Evolutionary conservation across 2,113 vertebrate species (phyloP).

Genomic region (Passer montanus): DNA sequence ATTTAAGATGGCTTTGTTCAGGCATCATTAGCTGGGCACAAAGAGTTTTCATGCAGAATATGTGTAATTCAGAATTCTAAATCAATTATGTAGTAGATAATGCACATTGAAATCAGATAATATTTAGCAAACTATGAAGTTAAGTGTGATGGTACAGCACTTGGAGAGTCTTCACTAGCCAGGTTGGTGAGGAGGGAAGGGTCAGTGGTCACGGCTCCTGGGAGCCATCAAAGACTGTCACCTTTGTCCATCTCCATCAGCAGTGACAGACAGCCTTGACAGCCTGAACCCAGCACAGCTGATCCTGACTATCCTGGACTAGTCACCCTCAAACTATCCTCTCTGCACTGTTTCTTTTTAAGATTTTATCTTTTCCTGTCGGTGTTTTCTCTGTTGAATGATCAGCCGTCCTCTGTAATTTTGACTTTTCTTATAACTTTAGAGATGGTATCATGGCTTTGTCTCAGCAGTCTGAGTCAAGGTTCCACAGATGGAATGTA

Average conservation of each 20-base stretch:
- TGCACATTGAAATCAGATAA: accelerated
- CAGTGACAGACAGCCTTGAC: not conserved
- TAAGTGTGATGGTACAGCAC: not conserved
- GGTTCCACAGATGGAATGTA: not conserved
- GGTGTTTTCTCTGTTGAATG: not conserved
- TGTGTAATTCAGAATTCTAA: not conserved
- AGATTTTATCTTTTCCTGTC: not conserved
- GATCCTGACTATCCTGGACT: not conserved
- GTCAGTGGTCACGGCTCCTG: accelerated
- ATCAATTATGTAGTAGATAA: not conserved
- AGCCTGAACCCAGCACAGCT: not conserved
- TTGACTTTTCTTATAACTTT: not conserved
- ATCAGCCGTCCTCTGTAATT: not conserved
- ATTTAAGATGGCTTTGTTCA: not conserved
- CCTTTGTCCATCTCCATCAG: not conserved
- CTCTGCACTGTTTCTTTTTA: not conserved
- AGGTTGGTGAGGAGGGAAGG: accelerated
- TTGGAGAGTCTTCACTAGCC: not conserved
- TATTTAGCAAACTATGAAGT: not conserved
- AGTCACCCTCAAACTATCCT: not conserved
- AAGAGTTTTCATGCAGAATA: not conserved
- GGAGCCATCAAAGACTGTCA: not conserved
- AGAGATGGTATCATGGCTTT: not conserved
- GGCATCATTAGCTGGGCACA: not conserved
- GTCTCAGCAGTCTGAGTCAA: not conserved